Evolutionary conservation across 2,888 invertebrate genomes (phyloP).

Genomic region (Oscheius myriophilus): DNA sequence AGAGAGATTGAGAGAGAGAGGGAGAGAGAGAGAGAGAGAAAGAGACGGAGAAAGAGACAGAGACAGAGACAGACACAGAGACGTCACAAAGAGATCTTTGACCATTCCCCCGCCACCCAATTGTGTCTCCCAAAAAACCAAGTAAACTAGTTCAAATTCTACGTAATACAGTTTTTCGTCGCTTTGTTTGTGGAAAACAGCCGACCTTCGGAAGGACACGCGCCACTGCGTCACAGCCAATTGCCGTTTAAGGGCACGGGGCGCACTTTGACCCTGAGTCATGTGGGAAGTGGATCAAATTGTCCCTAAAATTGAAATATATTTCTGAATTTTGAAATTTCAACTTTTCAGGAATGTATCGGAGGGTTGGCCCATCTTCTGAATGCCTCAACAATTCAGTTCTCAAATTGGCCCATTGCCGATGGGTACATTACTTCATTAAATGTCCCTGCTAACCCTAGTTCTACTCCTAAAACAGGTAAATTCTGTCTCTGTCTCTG

Average conservation of each 20-base stretch:
- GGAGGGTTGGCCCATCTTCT: slow-evolving; percentile 58
- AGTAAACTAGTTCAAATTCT: no score
- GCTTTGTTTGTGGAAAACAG: no score
- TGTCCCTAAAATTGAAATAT: neutral
- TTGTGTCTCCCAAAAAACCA: neutral
- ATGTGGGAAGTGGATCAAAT: no score
- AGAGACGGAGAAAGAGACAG: neutral
- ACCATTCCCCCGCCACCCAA: neutral
- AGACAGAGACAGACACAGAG: neutral
- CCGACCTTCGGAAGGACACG: no score
- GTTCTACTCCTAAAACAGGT: slow-evolving; percentile 60
- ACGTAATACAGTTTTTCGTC: no score
- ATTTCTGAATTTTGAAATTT: neutral
- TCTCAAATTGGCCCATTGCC: slow-evolving; percentile 67
- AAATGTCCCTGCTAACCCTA: slow-evolving; percentile 61
- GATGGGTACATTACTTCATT: slow-evolving; percentile 63
- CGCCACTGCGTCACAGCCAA: no score
- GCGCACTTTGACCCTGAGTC: no score
- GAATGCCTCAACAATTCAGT: slow-evolving; percentile 60
- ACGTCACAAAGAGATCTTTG: neutral
- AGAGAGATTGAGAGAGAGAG: neutral
- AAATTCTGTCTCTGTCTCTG: no score
- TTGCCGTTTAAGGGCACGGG: no score
- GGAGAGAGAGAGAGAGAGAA: neutral
- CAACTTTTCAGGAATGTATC: slow-evolving; percentile 61